Evolutionary conservation across 2,113 vertebrate genomes (phyloP), one percentile per base, ranked within the genome.

Genomic region (Protobothrops mucrosquamatus): DNA sequence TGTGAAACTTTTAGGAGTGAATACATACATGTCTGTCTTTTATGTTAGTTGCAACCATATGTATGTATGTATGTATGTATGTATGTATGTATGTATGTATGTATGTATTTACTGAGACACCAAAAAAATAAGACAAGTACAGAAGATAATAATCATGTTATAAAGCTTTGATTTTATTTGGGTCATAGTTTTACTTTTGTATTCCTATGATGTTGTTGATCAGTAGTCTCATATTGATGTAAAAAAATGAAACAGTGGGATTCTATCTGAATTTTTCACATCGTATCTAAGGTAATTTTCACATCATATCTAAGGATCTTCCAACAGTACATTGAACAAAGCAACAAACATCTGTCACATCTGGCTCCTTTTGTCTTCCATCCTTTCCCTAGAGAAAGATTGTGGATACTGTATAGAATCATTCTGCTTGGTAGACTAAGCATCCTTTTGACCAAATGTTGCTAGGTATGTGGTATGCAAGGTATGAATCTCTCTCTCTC

Each of bases 341-440:
- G 81, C 86, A 24, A 87, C 46, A 86, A 93, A 93, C 89, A 93
- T 54, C 92, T 90, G 92, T 93, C 92, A 93, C 92, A 93, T 93
- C 92, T 93, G 89, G 81, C 89, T 93, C 46, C 86, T 87, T 93
- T 93, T 81, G 81, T 86, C 46, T 64, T 39, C 46, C 74, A 90
- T 93, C 69, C 74, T 93, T 90, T 93, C 92, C 92, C 92, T 34
- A 54, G 74, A 93, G 89, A 89, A 90, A 90, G 54, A 93, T 87
- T 93, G 74, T 90, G 56, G 89, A 87, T 93, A 90, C 56, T 52
- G 74, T 90, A 46, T 89, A 61, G 74, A 90, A 90, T 90, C 61
- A 81, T 86, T 93, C 88, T 93, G 46, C 61, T 93, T 93, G 92
- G 92, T 90, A 93, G 92, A 93, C 55, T 90, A 93, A 93, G 74